Conservation (phyloP, 2,113 vertebrate species). For the Alosa alosa region DNA sequence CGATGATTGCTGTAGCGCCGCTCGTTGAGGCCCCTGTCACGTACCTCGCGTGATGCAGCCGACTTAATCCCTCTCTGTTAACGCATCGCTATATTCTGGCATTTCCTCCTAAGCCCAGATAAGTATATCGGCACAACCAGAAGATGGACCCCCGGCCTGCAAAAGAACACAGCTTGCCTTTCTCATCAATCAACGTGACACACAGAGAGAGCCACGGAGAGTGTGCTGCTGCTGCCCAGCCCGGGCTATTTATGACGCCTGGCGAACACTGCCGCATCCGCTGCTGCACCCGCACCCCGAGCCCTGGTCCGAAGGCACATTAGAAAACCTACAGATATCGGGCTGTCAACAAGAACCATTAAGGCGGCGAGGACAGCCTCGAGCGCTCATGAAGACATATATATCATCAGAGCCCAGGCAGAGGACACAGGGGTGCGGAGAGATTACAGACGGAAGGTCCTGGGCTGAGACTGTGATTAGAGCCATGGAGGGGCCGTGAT, state of each 20-base stretch:
- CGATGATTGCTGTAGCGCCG: neutral
- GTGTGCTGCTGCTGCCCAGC: constrained; percentile 30
- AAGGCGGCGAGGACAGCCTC: neutral
- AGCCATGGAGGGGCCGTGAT: neutral
- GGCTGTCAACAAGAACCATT: neutral
- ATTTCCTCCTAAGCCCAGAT: constrained; percentile 60
- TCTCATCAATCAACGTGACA: constrained; percentile 73
- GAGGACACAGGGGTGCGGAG: neutral
- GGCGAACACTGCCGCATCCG: constrained; percentile 19
- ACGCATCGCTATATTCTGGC: constrained; percentile 54
- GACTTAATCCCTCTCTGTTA: constrained; percentile 60
- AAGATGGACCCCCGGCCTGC: constrained; percentile 61
- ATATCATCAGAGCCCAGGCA: neutral
- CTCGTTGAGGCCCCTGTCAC: constrained; percentile 44
- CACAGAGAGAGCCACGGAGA: constrained; percentile 33
- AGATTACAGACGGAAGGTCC: neutral
- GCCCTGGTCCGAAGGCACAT: neutral
- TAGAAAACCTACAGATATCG: neutral
- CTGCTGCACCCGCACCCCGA: constrained; percentile 34
- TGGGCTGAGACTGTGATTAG: neutral
- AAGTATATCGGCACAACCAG: constrained; percentile 65
- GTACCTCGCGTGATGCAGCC: constrained; percentile 49
- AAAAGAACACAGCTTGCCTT: constrained; percentile 64
- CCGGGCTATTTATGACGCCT: constrained; percentile 37
- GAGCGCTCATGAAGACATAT: neutral